phyloP scores from a whole-genome alignment of 2,797 vertebrate genomes.

The Sebastes paucispinis region DNA sequence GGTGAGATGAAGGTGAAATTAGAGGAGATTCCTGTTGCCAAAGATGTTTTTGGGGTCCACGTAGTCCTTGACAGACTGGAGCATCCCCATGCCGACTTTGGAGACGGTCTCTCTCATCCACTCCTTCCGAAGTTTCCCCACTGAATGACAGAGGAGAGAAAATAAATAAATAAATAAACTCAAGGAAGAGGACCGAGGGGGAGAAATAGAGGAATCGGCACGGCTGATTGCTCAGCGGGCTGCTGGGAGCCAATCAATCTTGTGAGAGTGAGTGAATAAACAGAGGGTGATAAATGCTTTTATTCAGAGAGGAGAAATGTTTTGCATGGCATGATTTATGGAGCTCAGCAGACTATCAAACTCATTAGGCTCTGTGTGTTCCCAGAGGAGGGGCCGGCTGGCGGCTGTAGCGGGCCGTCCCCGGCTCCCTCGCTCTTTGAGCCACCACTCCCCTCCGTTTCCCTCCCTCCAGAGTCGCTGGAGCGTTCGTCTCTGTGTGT shows the following conservation, averaged over 20 bases:
- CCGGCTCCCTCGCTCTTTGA: slow-evolving; percentile 56
- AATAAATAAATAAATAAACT: slow-evolving; percentile 59
- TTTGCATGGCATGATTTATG: slow-evolving; percentile 99
- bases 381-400: slow-evolving; percentile 91
- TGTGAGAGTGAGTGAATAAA: slow-evolving; percentile 98
- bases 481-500: slow-evolving; percentile 11
- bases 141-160: slow-evolving; percentile 81
- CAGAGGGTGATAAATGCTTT: slow-evolving; percentile 99
- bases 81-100: slow-evolving; percentile 94
- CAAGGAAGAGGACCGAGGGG: slow-evolving; percentile 59
- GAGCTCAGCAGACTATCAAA: slow-evolving; percentile 99
- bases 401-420: slow-evolving; percentile 80
- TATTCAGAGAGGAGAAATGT: slow-evolving; percentile 99
- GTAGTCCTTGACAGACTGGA: slow-evolving; percentile 95
- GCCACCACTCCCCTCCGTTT: slow-evolving; percentile 46
- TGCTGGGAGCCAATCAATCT: slow-evolving; percentile 97
- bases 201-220: slow-evolving; percentile 80
- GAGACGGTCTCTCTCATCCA: slow-evolving; percentile 97
- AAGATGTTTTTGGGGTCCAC: slow-evolving; percentile 98
- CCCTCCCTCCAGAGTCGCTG: slow-evolving; percentile 46
- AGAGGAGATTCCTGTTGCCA: slow-evolving; percentile 98
- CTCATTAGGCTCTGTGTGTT: slow-evolving; percentile 97
- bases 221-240: slow-evolving; percentile 92
- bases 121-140: slow-evolving; percentile 98
- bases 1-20: slow-evolving; percentile 39